Conservation (phyloP, 2,888 invertebrate genomes). For the Sinhomidia bicolor region DNA sequence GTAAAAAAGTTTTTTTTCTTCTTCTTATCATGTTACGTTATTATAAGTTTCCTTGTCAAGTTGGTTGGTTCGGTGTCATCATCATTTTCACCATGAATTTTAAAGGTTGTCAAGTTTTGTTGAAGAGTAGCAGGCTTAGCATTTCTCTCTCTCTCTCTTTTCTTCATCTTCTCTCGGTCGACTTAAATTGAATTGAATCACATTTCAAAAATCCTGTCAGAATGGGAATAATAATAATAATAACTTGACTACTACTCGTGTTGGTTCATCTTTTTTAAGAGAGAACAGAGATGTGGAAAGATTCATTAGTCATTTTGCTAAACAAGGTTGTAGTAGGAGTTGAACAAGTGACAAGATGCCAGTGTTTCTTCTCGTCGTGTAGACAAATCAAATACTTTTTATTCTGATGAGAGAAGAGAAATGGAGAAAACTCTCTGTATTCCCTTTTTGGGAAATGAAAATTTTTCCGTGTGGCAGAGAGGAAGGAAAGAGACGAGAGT, state of each 20-base stretch:
- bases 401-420: not conserved
- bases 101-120: constrained; percentile 43
- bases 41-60: constrained; percentile 49
- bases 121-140: not conserved
- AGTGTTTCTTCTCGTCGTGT: not conserved
- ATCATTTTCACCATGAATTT: constrained; percentile 61
- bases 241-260: constrained; percentile 9
- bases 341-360: constrained; percentile 24
- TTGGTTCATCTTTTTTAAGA: too few species aligned
- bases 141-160: not conserved
- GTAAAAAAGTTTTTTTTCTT: constrained; percentile 17
- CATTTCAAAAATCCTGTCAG: constrained; percentile 69
- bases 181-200: constrained; percentile 69
- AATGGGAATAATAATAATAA: not conserved
- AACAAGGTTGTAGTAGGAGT: constrained; percentile 26
- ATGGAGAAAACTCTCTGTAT: not conserved
- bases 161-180: constrained; percentile 19
- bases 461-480: not conserved
- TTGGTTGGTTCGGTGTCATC: constrained; percentile 35
- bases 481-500: too few species aligned
- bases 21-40: constrained; percentile 54
- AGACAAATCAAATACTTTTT: constrained; percentile 44
- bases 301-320: constrained; percentile 67
- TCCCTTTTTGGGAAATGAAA: constrained; percentile 33
- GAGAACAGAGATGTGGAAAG: not conserved